Evolutionary conservation across 2,888 invertebrate genomes (phyloP), one percentile per base, ranked within the genome.

Genomic region (Bugula neritina): DNA sequence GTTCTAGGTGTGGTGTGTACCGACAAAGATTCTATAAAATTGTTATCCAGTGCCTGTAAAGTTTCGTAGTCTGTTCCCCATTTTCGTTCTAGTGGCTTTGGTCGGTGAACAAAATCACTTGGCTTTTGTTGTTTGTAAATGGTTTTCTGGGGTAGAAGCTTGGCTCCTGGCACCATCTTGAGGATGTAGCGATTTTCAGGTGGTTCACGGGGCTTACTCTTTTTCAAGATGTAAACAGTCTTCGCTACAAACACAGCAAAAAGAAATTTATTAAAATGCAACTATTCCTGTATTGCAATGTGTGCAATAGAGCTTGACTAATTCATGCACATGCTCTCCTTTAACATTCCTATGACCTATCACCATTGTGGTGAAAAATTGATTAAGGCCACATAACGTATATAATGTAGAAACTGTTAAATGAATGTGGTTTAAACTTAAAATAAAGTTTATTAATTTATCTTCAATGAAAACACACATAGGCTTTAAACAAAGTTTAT

Each of bases 221-320:
- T 63, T 31, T 63, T 63, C 34, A 63, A 63, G 13, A 63, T 31
- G n/a, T 63, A 63, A 31, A 63, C 27, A 5, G 63, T 63, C 31
- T 31, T 63, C 13, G 63, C 25, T 43, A 43, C 43, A 43, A 43
- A 17, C 43, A 43, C n/a, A n/a, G n/a, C n/a, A n/a, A n/a, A n/a
- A n/a, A n/a, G n/a, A n/a, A n/a, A n/a, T n/a, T n/a, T n/a, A n/a
- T n/a, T n/a, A n/a, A n/a, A n/a, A n/a, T n/a, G n/a, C n/a, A n/a
- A n/a, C n/a, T n/a, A n/a, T n/a, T n/a, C n/a, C n/a, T n/a, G n/a
- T n/a, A n/a, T n/a, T n/a, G n/a, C n/a, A n/a, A n/a, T n/a, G n/a
- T n/a, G n/a, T n/a, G n/a, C n/a, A n/a, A n/a, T n/a, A n/a, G n/a
- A n/a, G n/a, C n/a, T n/a, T n/a, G n/a, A n/a, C n/a, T n/a, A n/a